Conservation (phyloP, 2,113 vertebrate species). For the Tyto alba region DNA sequence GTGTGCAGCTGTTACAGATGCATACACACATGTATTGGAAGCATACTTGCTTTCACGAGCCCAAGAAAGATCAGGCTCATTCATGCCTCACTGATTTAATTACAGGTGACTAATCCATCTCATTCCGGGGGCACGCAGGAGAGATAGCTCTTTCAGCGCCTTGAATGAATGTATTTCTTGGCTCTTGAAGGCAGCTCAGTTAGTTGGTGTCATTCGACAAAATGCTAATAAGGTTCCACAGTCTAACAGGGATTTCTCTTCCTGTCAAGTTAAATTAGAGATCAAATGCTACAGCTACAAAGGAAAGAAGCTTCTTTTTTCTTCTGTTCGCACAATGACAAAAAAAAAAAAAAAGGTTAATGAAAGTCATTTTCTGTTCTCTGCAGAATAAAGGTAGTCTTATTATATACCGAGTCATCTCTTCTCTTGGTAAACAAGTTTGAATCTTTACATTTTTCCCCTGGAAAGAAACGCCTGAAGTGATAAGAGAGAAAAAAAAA, state of each 20-base stretch:
- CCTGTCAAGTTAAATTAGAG: background rate
- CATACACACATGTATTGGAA: rapidly evolving
- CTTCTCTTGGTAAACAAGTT: background rate
- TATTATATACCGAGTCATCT: background rate
- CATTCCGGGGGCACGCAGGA: background rate
- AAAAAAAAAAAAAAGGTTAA: background rate
- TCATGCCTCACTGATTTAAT: background rate
- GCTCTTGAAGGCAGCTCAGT: background rate
- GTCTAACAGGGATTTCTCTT: background rate
- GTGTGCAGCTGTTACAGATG: rapidly evolving
- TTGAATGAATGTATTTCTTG: background rate
- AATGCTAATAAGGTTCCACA: background rate
- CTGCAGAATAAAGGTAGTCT: background rate
- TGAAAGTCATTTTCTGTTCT: background rate
- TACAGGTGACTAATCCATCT: background rate
- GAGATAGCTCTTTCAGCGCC: background rate
- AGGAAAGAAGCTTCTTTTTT: background rate
- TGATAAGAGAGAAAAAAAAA: background rate
- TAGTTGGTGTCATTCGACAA: background rate
- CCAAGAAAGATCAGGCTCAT: background rate
- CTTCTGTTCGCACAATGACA: background rate
- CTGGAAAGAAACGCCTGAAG: background rate
- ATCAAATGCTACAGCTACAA: constrained; percentile 12
- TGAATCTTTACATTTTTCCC: background rate
- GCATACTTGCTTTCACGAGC: background rate